Base-by-base conservation (phyloP, 2,113 vertebrate species). In the Haemorhous mexicanus region DNA sequence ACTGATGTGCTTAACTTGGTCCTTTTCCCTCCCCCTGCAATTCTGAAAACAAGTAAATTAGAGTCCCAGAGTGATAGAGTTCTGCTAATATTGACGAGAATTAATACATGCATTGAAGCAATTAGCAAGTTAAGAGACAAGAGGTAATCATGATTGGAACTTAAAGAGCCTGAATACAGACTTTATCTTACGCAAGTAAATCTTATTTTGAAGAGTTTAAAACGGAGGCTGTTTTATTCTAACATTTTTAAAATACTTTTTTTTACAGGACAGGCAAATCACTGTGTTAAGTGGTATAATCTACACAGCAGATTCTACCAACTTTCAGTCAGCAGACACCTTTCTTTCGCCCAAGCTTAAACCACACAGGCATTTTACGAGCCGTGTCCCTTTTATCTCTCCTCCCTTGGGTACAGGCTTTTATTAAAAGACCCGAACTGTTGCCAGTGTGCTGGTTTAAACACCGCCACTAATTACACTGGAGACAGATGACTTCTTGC, bases 391-490 rank as follows among this genome's bases (percentile, higher is more conserved):
- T 72, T 73, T 84, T 33, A 6, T 61, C 87, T 89, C 77, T 50
- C 46, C 66, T 92, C 72, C 55, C 89, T 41, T 49, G 41, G 50
- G 73, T 18, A 73, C 7, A 1, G 39, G 32, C 62, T 88, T 76
- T 88, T 67, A 74, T 67, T 69, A 69, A 88, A 44, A 70, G 47
- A 16, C 5, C 33, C 58, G 28, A 81, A 64, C 84, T 59, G 63
- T 66, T 91, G 83, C 81, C 89, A 62, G 81, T 4, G 10, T 26
- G 64, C 86, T 59, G 35, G 47, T 92, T 92, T 94, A 88, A 89
- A 95, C 53, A 58, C 55, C 14, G 13, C 47, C 53, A 80, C 41
- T 96, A 90, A 96, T 96, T 91, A 94, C 66, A 84, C 11, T 3
- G 91, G 69, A 92, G 84, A 88, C 39, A 59, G 69, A 78, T 77